A percentile compares a stretch with the other conserved stretches of the same genome.
Conservation (phyloP, 2,113 vertebrate genomes). For the Poeciliopsis occidentalis region DNA sequence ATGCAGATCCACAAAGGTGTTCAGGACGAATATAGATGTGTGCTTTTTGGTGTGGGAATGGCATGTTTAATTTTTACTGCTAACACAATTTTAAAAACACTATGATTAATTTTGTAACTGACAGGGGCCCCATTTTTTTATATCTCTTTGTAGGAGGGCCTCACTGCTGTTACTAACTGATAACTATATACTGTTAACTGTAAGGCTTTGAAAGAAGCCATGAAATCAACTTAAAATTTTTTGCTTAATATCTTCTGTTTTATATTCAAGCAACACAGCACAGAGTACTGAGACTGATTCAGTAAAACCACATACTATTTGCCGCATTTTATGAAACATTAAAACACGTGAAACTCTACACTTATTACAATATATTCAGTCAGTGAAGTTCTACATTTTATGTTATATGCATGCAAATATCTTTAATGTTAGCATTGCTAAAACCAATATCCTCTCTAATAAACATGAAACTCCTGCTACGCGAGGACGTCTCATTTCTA, state of each 20-base stretch:
- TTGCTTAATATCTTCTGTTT: neutral
- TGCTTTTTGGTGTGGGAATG: too few relatives aligned
- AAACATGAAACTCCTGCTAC: too few relatives aligned
- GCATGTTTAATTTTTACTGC: too few relatives aligned
- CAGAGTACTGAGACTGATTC: neutral
- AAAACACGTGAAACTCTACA: neutral
- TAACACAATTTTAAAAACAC: too few relatives aligned
- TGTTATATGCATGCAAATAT: neutral
- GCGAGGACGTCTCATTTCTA: too few relatives aligned
- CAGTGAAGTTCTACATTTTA: neutral
- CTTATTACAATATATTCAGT: neutral
- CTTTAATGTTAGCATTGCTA: neutral
- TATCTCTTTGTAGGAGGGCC: too few relatives aligned
- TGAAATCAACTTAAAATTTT: neutral
- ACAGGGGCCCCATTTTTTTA: too few relatives aligned
- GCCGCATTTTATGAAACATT: neutral
- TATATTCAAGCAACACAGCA: neutral
- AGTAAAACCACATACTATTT: neutral
- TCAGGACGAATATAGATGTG: too few relatives aligned
- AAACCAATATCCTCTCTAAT: neutral
- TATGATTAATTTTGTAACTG: too few relatives aligned
- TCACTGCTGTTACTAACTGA: too few relatives aligned
- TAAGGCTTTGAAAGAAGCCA: neutral
- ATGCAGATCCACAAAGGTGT: too few relatives aligned
- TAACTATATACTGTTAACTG: neutral